Conservation (phyloP, 2,797 vertebrate species). For the Aerospiza tachiro region DNA sequence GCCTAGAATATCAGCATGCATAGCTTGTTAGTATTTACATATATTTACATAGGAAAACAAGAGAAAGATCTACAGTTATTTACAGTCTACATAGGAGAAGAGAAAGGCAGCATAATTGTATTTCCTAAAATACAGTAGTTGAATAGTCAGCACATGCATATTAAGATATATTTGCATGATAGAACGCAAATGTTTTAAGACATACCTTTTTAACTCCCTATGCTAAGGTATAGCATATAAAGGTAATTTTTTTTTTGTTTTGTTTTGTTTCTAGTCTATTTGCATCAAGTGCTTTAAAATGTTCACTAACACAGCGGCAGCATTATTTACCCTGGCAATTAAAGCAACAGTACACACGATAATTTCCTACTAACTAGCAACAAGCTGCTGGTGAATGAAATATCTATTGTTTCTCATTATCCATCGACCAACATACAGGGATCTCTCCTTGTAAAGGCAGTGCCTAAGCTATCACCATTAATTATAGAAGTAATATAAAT, state of each 20-base stretch:
- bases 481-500: constrained; percentile 87
- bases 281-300: constrained; percentile 86
- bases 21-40: constrained; percentile 93
- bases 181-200: constrained; percentile 76
- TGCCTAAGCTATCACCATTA: constrained; percentile 84
- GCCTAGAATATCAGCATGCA: constrained; percentile 94
- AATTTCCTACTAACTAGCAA: constrained; percentile 83
- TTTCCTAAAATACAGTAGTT: constrained; percentile 82
- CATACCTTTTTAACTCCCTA: constrained; percentile 77
- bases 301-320: constrained; percentile 86
- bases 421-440: constrained; percentile 80
- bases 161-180: constrained; percentile 84
- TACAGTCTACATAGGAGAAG: constrained; percentile 87
- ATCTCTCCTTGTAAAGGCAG: constrained; percentile 83
- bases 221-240: constrained; percentile 82
- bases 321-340: constrained; percentile 85
- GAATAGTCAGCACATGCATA: constrained; percentile 90
- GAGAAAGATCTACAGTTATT: constrained; percentile 85
- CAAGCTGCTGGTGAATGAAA: constrained; percentile 90
- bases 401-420: constrained; percentile 85
- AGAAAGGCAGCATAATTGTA: constrained; percentile 84
- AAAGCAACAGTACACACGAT: constrained; percentile 88
- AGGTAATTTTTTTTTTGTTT: constrained; percentile 58
- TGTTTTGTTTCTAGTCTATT: constrained; percentile 82
- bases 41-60: constrained; percentile 91